Percentiles rank a stretch among this genome's conserved stretches.
Conservation (phyloP, 2,113 vertebrate species). For the Malurus cyaneus region DNA sequence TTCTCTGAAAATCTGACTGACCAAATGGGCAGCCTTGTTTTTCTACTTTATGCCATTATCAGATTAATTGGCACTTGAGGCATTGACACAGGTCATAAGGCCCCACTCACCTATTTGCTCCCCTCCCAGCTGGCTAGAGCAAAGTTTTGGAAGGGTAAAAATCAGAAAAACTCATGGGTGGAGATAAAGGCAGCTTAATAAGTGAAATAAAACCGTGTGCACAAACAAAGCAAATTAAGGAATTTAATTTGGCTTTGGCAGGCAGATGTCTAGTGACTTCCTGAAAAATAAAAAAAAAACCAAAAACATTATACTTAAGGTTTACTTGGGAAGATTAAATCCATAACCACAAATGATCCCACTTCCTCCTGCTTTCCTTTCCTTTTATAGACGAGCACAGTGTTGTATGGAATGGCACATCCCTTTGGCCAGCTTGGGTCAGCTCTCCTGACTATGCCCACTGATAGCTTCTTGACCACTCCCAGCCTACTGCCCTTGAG, state of each 20-base stretch:
- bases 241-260: not conserved
- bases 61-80: not conserved
- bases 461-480: not conserved
- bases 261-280: not conserved
- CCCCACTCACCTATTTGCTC: accelerated
- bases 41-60: not conserved
- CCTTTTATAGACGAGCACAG: not conserved
- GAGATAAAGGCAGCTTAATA: not conserved
- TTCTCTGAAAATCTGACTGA: not conserved
- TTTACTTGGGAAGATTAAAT: not conserved
- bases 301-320: not conserved
- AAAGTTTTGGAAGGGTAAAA: not conserved
- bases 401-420: too few relatives aligned
- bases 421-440: not conserved
- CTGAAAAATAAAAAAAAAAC: too few relatives aligned
- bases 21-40: not conserved
- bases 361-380: not conserved
- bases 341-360: accelerated
- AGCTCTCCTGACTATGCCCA: not conserved
- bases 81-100: accelerated
- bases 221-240: not conserved
- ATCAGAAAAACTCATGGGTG: not conserved
- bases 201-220: not conserved
- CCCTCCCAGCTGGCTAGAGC: not conserved
- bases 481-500: not conserved